These are phyloP conservation scores for Percina caprodes DNA, from an alignment of 2,113 vertebrate species.

Conservation along the genomic window DNA sequence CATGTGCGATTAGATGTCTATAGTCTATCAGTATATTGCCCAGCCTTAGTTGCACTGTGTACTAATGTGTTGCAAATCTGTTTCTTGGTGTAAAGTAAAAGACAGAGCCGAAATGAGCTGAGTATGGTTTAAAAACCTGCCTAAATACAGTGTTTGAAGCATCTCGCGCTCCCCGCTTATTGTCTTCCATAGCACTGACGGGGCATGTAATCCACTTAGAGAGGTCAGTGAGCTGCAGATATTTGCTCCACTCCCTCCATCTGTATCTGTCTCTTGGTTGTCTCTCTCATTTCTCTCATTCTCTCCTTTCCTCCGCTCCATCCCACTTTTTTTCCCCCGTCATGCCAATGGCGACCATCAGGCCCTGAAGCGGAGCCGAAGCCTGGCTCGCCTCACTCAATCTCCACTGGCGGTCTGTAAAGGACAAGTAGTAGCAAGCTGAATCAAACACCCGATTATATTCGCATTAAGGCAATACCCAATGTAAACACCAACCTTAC, in stretches of 20 bases:
- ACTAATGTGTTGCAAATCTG: too few relatives aligned
- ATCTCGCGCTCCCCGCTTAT: background rate
- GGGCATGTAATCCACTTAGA: slow-evolving; percentile 77
- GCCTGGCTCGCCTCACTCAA: background rate
- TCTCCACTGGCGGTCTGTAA: background rate
- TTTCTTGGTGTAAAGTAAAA: background rate
- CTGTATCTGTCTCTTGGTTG: slow-evolving; percentile 17
- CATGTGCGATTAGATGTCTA: too few relatives aligned
- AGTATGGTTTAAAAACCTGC: background rate
- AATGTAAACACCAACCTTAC: too few relatives aligned
- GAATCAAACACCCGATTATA: too few relatives aligned
- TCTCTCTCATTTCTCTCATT: slow-evolving; percentile 7
- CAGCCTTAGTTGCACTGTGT: background rate
- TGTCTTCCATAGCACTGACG: slow-evolving; percentile 35
- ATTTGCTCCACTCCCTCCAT: slow-evolving; percentile 56
- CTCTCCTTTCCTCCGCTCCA: slow-evolving; percentile 21
- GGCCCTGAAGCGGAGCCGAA: background rate
- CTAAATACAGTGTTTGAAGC: slow-evolving; percentile 17
- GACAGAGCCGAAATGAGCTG: background rate
- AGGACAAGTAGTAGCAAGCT: background rate
- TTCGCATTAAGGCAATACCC: too few relatives aligned
- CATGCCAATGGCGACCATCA: background rate
- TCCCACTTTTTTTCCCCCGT: slow-evolving; percentile 13
- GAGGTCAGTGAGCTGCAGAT: slow-evolving; percentile 77
- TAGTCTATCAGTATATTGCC: too few relatives aligned